These are phyloP conservation scores for Volucella zonaria DNA, from an alignment of 2,888 invertebrate genomes.

Conservation along the genomic window DNA sequence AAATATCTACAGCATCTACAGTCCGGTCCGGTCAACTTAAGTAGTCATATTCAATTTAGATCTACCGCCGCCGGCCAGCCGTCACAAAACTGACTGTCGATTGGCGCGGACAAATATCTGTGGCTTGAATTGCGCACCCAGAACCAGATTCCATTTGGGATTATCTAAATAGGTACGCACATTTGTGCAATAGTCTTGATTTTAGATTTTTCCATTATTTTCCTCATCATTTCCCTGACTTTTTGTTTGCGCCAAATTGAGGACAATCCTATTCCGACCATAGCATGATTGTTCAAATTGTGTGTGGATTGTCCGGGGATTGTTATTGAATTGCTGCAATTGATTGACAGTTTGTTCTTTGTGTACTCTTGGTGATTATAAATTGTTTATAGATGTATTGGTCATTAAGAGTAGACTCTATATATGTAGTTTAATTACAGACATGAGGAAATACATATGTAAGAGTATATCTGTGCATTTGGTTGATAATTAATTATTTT, in stretches of 20 bases:
- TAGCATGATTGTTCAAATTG: constrained; percentile 8
- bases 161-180: constrained; percentile 55
- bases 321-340: constrained; percentile 65
- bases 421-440: not conserved
- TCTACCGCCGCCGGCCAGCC: constrained; percentile 11
- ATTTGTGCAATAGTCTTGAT: constrained; percentile 42
- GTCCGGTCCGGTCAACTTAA: constrained; percentile 26
- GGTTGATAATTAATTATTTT: constrained; percentile 58
- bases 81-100: constrained; percentile 16
- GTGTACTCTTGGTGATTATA: not conserved
- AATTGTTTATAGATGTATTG: constrained; percentile 16
- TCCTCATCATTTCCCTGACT: not conserved
- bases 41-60: constrained; percentile 69
- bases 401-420: constrained; percentile 24
- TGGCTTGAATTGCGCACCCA: constrained; percentile 43
- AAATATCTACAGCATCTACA: not conserved
- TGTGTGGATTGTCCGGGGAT: constrained; percentile 45
- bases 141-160: constrained; percentile 34
- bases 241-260: constrained; percentile 49
- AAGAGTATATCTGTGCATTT: not conserved
- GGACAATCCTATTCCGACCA: constrained; percentile 44
- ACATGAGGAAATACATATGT: constrained; percentile 58
- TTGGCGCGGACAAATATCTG: constrained; percentile 16
- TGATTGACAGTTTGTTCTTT: constrained; percentile 63
- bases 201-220: constrained; percentile 37